These are phyloP conservation scores for Spheniscus humboldti DNA, from an alignment of 2,797 vertebrate species.

Conservation along the genomic window DNA sequence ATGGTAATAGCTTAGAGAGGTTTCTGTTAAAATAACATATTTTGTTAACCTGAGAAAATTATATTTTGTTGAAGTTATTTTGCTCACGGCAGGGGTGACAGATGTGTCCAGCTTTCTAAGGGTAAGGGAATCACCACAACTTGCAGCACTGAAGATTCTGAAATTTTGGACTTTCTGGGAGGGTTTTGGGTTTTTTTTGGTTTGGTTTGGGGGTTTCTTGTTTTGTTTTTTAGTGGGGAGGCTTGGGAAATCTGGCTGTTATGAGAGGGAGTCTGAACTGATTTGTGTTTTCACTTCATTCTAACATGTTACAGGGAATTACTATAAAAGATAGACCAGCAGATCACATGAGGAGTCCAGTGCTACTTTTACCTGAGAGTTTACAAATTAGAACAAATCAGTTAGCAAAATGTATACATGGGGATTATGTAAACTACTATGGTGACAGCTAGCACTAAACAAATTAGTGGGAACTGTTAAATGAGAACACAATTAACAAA, in stretches of 20 bases:
- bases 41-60: background rate
- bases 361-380: background rate
- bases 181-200: rapidly evolving
- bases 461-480: background rate
- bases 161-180: background rate
- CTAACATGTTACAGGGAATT: background rate
- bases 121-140: background rate
- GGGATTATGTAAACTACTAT: background rate
- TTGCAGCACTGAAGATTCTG: background rate
- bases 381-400: background rate
- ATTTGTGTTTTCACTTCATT: background rate
- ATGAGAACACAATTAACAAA: background rate
- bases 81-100: background rate
- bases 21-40: background rate
- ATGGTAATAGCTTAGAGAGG: background rate
- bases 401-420: background rate
- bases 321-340: background rate
- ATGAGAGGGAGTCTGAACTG: background rate
- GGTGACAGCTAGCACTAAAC: background rate
- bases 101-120: background rate
- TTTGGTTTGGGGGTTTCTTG: background rate
- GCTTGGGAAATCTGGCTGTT: background rate
- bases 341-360: background rate
- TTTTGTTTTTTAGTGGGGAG: background rate
- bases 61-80: background rate